These are phyloP conservation scores for Etheostoma spectabile DNA, from an alignment of 2,113 vertebrate species.

Conservation along the genomic window DNA sequence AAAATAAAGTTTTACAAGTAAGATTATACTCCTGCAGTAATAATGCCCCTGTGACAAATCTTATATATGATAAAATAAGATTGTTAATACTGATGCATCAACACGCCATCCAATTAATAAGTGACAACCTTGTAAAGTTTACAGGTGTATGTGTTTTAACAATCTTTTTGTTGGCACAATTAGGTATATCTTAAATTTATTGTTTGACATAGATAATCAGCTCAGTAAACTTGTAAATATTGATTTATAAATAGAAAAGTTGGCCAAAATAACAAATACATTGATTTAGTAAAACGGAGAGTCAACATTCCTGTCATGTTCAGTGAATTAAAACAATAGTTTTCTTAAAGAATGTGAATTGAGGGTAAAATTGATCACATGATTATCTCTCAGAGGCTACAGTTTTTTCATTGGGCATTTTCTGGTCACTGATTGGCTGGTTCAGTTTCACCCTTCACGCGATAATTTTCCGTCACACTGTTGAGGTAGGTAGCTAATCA, in stretches of 20 bases:
- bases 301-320: neutral
- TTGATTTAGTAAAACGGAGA: neutral
- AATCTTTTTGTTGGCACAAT: neutral
- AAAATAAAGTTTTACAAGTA: neutral
- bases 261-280: neutral
- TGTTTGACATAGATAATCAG: neutral
- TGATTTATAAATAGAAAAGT: neutral
- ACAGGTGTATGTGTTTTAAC: neutral
- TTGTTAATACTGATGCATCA: neutral
- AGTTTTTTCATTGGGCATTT: neutral
- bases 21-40: neutral
- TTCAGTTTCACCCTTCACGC: constrained; percentile 38
- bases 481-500: constrained; percentile 50
- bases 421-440: constrained; percentile 66
- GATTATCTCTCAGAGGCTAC: neutral
- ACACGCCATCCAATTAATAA: neutral
- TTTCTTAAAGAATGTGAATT: neutral
- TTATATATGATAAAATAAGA: neutral
- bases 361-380: neutral
- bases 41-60: neutral
- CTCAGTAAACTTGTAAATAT: neutral
- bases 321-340: neutral
- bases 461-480: constrained; percentile 37
- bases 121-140: neutral
- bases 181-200: neutral